phyloP scores from a whole-genome alignment of 2,113 vertebrate genomes.

The Phrynocephalus versicolor region DNA sequence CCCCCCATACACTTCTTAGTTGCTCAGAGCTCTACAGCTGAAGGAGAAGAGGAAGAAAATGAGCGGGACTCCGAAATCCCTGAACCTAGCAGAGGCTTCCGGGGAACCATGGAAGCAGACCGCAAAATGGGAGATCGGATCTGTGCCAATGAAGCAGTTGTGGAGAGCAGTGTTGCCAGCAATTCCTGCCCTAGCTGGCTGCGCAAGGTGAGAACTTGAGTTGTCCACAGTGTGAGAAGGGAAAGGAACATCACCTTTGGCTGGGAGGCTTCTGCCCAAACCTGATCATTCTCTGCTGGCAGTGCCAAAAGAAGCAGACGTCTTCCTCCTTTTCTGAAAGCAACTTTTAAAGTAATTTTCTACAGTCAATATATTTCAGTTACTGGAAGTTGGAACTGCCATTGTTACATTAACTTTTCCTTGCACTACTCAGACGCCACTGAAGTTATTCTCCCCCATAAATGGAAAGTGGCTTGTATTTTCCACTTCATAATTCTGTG shows the following conservation, averaged over 20 bases:
- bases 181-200: conserved; percentile 98
- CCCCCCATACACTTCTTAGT: conserved; percentile 75
- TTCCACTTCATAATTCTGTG: not conserved
- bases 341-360: no score
- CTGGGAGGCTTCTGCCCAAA: not conserved
- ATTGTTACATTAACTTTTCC: not conserved
- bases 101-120: conserved; percentile 92
- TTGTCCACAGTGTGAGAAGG: not conserved
- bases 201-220: conserved; percentile 80
- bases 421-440: not conserved
- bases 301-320: not conserved
- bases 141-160: conserved; percentile 79
- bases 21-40: conserved; percentile 81
- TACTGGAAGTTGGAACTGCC: not conserved
- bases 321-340: no score
- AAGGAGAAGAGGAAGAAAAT: conserved; percentile 84
- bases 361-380: not conserved
- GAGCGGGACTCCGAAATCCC: conserved; percentile 82
- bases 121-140: conserved; percentile 79
- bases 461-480: not conserved
- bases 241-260: not conserved
- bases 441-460: not conserved
- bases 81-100: conserved; percentile 85
- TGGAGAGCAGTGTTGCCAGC: conserved; percentile 81
- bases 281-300: not conserved